Evolutionary conservation across 2,113 vertebrate species (phyloP).

Genomic region (Peromyscus polionotus): DNA sequence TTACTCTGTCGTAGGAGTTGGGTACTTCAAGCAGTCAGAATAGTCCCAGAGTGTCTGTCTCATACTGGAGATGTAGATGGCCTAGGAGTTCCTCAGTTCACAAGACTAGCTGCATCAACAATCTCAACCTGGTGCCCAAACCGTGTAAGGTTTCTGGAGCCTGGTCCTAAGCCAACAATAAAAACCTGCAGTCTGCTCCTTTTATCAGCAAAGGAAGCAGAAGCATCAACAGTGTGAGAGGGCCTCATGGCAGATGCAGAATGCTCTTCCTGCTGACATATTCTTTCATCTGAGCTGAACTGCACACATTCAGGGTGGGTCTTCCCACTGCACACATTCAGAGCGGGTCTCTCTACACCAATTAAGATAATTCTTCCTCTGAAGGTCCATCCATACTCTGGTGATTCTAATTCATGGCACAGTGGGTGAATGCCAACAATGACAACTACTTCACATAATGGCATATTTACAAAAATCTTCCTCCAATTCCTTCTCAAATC

Average conservation of each 20-base stretch:
- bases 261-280: too few species aligned
- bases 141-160: background rate
- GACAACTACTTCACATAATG: background rate
- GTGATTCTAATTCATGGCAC: background rate
- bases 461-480: background rate
- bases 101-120: background rate
- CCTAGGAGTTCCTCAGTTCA: background rate
- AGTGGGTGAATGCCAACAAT: background rate
- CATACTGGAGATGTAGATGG: background rate
- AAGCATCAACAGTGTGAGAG: too few species aligned
- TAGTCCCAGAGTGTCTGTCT: background rate
- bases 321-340: too few species aligned
- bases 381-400: background rate
- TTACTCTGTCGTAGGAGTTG: background rate
- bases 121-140: background rate
- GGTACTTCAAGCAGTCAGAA: background rate
- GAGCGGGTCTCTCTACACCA: too few species aligned
- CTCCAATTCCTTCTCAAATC: background rate
- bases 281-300: background rate
- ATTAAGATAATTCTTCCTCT: background rate
- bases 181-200: background rate
- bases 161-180: background rate
- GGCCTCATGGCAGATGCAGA: background rate
- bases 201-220: background rate
- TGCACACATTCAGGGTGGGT: too few species aligned